Evolutionary conservation across 2,797 vertebrate genomes (phyloP), one percentile per base, ranked within the genome.

Genomic region (Centroberyx gerrardi): DNA sequence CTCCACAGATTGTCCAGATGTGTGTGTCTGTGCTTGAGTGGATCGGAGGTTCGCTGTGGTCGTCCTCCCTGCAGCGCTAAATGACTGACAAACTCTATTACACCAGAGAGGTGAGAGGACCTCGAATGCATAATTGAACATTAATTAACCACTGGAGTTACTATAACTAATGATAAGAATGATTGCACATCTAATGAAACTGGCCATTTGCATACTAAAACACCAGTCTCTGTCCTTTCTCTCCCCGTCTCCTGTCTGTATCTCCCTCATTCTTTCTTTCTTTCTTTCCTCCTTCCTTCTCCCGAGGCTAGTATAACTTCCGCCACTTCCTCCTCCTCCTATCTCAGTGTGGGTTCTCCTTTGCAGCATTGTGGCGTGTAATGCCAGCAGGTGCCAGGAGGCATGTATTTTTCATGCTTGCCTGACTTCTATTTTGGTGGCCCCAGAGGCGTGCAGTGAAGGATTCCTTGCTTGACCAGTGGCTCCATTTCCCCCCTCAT

Each of bases 61-160:
- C 22, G 54, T 58, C 49, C 62, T 74, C 65, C 76, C 81, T 38
- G 69, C 55, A 38, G 79, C 62, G 71, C 42, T 68, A 52, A 74
- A 75, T 80, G 79, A 80, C 81, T 82, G 88, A 81, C 76, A 83
- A 85, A 86, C 70, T 75, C 81, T 61, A 82, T 84, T 86, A 87
- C 62, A 81, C 63, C 74, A 48, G 55, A 78, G 75, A 89, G 90
- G 85, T 84, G 64, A 82, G 76, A 64, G 54, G 73, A 71, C 77
- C 73, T 76, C 36, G 3, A 66, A 85, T 87, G 85, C 86, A 89
- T 88, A 89, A 89, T 81, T 86, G 65, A 88, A 79, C 72, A 81
- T 87, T 85, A 82, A 88, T 89, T 88, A 88, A 86, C 72, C 31
- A 78, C 59, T 55, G 62, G 72, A 82, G 80, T 68, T 83, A 73